Conservation (phyloP, 2,113 vertebrate species). For the Alethe castanea region DNA sequence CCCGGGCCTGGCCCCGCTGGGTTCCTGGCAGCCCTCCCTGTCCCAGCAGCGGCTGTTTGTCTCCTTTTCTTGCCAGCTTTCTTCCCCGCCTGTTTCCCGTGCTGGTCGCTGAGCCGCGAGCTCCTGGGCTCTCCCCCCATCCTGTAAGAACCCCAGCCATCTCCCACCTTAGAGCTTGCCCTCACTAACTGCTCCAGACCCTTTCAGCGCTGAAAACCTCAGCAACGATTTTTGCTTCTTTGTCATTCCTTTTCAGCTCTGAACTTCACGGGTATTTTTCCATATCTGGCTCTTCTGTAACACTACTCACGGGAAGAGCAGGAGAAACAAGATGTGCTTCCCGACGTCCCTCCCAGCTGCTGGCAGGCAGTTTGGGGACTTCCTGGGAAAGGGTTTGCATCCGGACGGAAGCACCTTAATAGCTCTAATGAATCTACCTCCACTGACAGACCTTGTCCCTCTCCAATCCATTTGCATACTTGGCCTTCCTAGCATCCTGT, state of each 20-base stretch:
- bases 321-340: conserved; percentile 25
- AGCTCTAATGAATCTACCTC: conserved; percentile 33
- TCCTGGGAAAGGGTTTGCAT: conserved; percentile 8
- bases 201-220: neutral
- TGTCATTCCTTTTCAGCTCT: neutral
- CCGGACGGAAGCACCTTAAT: conserved; percentile 9
- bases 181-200: neutral
- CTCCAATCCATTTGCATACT: neutral
- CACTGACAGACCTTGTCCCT: neutral
- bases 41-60: conserved; percentile 41
- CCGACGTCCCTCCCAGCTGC: neutral
- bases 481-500: neutral
- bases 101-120: neutral
- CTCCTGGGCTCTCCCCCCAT: neutral
- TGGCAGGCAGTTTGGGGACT: neutral
- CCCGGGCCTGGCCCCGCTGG: neutral
- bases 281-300: neutral
- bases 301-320: neutral
- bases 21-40: conserved; percentile 24
- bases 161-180: neutral
- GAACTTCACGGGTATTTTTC: neutral
- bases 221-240: neutral
- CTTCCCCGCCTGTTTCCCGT: neutral
- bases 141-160: neutral
- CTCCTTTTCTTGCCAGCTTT: conserved; percentile 55